Percentiles rank a stretch among this genome's conserved stretches.
These are phyloP conservation scores for Chloebia gouldiae DNA, from an alignment of 2,113 vertebrate species.

Conservation along the genomic window DNA sequence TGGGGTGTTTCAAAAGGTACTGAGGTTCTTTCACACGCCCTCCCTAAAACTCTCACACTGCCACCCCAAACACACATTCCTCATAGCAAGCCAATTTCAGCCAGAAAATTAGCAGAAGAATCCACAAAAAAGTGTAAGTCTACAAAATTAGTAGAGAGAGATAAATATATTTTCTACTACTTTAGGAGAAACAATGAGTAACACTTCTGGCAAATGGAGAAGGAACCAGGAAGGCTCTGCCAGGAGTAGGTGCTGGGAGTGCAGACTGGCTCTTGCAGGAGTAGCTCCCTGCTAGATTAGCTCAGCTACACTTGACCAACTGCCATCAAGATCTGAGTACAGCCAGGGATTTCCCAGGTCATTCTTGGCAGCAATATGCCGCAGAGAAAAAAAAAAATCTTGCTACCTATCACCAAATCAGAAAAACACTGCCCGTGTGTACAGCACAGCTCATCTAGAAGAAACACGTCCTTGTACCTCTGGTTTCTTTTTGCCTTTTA, in stretches of 20 bases:
- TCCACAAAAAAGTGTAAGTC: neutral
- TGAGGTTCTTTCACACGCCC: neutral
- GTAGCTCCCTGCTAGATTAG: neutral
- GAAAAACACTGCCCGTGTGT: neutral
- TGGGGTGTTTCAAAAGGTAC: neutral
- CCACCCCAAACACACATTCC: accelerated
- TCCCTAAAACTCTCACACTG: neutral
- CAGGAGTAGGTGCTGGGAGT: neutral
- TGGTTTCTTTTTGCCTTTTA: neutral
- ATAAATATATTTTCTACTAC: neutral
- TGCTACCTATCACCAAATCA: neutral
- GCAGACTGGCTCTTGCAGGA: neutral
- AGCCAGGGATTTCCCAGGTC: neutral
- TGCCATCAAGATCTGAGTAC: neutral
- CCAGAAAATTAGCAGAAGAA: neutral
- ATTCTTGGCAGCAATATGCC: neutral
- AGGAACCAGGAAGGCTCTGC: neutral
- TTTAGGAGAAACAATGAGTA: neutral
- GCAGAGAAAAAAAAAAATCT: neutral
- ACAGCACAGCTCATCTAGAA: neutral
- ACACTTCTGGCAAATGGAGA: neutral
- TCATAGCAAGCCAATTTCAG: neutral
- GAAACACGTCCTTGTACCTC: neutral
- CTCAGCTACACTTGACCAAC: neutral
- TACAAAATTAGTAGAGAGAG: neutral